Conservation (phyloP, 2,888 invertebrate genomes). For the Rotaria socialis region DNA sequence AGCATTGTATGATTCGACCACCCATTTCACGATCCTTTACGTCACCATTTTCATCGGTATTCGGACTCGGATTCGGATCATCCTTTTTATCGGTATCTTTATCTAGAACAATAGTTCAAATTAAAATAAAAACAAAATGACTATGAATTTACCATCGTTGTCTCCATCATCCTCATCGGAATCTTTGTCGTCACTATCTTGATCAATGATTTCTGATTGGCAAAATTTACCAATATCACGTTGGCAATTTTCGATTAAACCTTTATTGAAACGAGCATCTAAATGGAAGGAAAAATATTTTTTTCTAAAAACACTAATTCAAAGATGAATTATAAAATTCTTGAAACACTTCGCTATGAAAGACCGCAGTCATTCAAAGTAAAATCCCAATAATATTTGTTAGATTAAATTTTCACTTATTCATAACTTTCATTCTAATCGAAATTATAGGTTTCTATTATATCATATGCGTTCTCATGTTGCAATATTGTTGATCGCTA, state of each 20-base stretch:
- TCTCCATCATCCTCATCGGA: neutral
- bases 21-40: neutral
- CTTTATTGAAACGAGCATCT: slow-evolving; percentile 35
- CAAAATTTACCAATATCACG: neutral
- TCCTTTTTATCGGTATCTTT: neutral
- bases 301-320: too few relatives aligned
- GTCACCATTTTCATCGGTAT: neutral
- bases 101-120: neutral
- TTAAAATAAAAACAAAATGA: too few relatives aligned
- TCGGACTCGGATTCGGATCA: neutral
- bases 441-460: too few relatives aligned
- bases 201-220: neutral
- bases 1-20: slow-evolving; percentile 18
- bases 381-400: too few relatives aligned
- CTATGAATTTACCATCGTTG: too few relatives aligned
- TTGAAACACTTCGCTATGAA: too few relatives aligned
- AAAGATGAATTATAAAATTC: too few relatives aligned
- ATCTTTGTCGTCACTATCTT: neutral
- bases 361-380: too few relatives aligned
- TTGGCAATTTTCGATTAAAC: neutral
- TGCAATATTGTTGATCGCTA: too few relatives aligned
- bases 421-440: too few relatives aligned
- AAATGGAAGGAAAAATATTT: neutral
- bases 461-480: too few relatives aligned
- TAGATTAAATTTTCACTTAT: too few relatives aligned